Evolutionary conservation across 30 jellyfish, hydroid and myxozoan species (phyloP).

Genomic region (Sanderia malayensis): DNA sequence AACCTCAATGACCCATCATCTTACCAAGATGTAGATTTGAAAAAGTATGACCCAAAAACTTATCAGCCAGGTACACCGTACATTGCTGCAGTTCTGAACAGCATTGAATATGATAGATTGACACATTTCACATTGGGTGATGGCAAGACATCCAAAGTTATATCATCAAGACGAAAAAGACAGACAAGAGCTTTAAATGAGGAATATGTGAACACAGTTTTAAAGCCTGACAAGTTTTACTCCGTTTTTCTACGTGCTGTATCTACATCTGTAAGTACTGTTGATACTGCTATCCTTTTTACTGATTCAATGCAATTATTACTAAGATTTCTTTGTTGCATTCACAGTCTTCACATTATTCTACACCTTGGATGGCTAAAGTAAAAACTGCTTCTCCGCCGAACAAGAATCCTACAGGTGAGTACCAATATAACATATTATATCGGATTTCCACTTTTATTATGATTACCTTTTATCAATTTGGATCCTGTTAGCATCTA

Average conservation of each 20-base stretch:
- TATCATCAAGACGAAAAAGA: slow-evolving; percentile 17
- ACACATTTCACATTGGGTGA: slow-evolving; percentile 43
- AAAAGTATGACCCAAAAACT: slow-evolving; percentile 13
- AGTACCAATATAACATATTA: no score
- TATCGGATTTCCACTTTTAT: no score
- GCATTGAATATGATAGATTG: slow-evolving; percentile 1
- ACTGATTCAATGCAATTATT: no score
- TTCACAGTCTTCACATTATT: slow-evolving; percentile 13
- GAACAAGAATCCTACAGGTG: no score
- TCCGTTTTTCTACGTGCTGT: slow-evolving; percentile 47
- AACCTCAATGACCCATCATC: slow-evolving; percentile 18
- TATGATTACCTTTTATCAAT: no score
- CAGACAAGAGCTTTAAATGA: slow-evolving; percentile 23
- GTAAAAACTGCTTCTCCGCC: slow-evolving; percentile 35
- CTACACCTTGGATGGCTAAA: slow-evolving; percentile 48
- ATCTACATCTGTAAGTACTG: slow-evolving; percentile 36
- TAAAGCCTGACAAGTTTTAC: slow-evolving; percentile 39
- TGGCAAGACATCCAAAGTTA: slow-evolving; percentile 12
- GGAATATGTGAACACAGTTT: slow-evolving; percentile 27
- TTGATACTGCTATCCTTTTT: no score
- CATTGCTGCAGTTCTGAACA: slow-evolving; percentile 55
- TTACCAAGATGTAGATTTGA: slow-evolving; percentile 26
- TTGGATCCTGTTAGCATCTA: no score
- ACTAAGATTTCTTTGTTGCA: no score
- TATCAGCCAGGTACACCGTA: slow-evolving; percentile 41